These are phyloP conservation scores for Gopherus flavomarginatus DNA, from an alignment of 2,113 vertebrate genomes.

Conservation along the genomic window DNA sequence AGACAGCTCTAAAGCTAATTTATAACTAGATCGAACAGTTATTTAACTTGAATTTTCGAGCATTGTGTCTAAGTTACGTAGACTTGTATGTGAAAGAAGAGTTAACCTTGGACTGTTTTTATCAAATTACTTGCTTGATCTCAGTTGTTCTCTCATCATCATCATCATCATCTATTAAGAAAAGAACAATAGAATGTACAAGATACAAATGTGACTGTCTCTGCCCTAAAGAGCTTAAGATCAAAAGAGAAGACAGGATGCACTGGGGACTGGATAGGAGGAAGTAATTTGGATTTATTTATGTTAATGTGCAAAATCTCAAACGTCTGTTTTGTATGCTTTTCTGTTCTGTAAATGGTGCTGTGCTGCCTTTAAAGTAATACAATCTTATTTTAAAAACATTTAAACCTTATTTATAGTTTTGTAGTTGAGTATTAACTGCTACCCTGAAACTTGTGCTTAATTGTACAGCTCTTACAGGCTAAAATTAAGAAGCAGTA, in stretches of 20 bases:
- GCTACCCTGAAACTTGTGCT: neutral
- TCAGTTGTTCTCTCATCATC: conserved; percentile 45
- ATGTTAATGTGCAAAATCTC: neutral
- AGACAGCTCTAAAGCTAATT: neutral
- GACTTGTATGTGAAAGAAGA: conserved; percentile 16
- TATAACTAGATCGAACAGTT: neutral
- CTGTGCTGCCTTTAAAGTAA: neutral
- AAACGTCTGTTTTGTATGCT: too few species aligned
- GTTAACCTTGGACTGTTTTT: conserved; percentile 12
- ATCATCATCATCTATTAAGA: conserved; percentile 43
- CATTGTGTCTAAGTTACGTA: neutral
- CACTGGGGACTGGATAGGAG: conserved; percentile 37
- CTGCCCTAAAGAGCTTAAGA: conserved; percentile 11
- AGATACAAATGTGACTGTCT: conserved; percentile 32
- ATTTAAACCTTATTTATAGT: neutral
- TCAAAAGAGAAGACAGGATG: conserved; percentile 33
- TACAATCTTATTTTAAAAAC: neutral
- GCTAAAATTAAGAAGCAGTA: neutral
- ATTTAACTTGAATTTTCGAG: neutral
- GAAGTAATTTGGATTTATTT: conserved; percentile 4
- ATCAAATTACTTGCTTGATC: conserved; percentile 12
- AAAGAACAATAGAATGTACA: conserved; percentile 21
- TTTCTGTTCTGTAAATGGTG: neutral
- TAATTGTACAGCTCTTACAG: neutral
- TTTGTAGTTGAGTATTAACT: neutral